Evolutionary conservation across 2,113 vertebrate genomes (phyloP).

Genomic region (Bubalus kerabau): DNA sequence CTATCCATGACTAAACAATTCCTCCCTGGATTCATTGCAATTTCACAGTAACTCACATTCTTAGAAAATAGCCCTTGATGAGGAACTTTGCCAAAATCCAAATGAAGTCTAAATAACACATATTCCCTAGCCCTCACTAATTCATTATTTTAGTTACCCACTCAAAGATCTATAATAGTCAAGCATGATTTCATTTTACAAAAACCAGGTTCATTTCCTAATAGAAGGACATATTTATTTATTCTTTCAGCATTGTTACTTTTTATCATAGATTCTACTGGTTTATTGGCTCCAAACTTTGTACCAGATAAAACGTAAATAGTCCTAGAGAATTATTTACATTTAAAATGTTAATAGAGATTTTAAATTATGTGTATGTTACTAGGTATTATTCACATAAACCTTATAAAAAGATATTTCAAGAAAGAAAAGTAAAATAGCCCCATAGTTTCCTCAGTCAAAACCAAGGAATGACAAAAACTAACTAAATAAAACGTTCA

Average conservation of each 20-base stretch:
- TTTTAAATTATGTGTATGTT: neutral
- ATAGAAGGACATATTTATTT: constrained; percentile 17
- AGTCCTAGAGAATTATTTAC: neutral
- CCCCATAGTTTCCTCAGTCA: neutral
- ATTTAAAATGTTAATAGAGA: neutral
- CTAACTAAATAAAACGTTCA: neutral
- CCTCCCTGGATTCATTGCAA: neutral
- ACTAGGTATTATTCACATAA: neutral
- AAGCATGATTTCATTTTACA: constrained; percentile 4
- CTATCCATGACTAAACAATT: constrained; percentile 11
- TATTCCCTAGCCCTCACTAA: neutral
- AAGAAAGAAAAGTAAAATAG: neutral
- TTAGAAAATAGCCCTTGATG: neutral
- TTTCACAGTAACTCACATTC: constrained; percentile 4
- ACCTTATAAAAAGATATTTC: neutral
- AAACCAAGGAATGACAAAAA: neutral
- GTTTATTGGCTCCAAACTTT: neutral
- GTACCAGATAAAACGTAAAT: neutral
- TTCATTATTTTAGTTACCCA: constrained; percentile 23
- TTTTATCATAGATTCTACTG: neutral
- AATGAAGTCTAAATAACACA: constrained; percentile 27
- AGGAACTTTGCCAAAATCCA: constrained; percentile 35
- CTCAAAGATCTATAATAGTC: constrained; percentile 6
- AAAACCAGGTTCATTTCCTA: neutral
- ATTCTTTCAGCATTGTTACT: neutral